Evolutionary conservation across 1,140 invertebrate species (phyloP).

Genomic region (Hyphantria cunea): DNA sequence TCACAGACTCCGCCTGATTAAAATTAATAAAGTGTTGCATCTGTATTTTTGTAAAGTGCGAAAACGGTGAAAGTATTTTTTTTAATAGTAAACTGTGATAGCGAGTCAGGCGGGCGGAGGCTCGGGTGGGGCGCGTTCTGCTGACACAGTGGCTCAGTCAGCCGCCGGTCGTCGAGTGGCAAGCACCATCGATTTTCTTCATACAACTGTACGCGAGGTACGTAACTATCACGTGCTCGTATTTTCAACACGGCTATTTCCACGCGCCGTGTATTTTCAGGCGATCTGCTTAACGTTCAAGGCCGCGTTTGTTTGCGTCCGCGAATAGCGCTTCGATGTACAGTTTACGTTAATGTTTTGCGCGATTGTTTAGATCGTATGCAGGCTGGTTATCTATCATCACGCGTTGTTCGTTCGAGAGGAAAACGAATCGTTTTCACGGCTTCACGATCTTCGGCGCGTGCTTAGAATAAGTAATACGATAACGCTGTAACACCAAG

Average conservation of each 20-base stretch:
- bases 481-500: constrained; percentile 47
- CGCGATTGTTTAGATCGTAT: constrained; percentile 49
- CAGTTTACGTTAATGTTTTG: constrained; percentile 54
- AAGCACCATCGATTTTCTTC: constrained; percentile 75
- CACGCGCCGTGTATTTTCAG: constrained; percentile 74
- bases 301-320: constrained; percentile 73
- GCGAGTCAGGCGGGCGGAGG: constrained; percentile 58
- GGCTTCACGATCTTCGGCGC: constrained; percentile 50
- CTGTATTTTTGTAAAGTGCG: constrained; percentile 66
- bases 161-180: constrained; percentile 71
- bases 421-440: constrained; percentile 66
- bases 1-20: constrained; percentile 50
- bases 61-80: constrained; percentile 59
- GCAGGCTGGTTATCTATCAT: constrained; percentile 37
- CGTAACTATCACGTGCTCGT: constrained; percentile 73
- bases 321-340: constrained; percentile 47
- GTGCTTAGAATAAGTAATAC: constrained; percentile 58
- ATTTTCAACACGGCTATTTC: constrained; percentile 76
- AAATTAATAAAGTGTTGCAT: constrained; percentile 50
- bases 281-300: constrained; percentile 76
- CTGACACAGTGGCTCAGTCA: constrained; percentile 78
- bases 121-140: constrained; percentile 71
- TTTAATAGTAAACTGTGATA: constrained; percentile 61
- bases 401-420: constrained; percentile 38
- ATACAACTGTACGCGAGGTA: constrained; percentile 70